A percentile compares a stretch with the other conserved stretches of the same genome.
phyloP scores from a whole-genome alignment of 2,888 invertebrate species.

The Entomobrya multifasciata region DNA sequence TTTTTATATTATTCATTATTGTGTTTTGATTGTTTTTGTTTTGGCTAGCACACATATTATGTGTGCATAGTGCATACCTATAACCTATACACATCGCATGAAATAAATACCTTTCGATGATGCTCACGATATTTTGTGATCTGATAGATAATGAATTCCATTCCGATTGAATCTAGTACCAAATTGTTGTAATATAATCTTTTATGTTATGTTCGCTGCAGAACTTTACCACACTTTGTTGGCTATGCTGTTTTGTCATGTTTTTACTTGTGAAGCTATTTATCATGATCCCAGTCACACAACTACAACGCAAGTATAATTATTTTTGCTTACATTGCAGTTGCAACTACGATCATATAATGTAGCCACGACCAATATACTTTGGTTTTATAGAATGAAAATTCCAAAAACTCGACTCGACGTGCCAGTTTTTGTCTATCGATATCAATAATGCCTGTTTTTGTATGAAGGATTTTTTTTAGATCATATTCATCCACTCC shows the following conservation, averaged over 20 bases:
- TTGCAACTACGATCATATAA: no score
- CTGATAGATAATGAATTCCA: neutral
- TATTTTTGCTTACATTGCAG: no score
- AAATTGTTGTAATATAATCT: no score
- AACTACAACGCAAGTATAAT: no score
- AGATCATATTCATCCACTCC: neutral
- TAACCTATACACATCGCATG: no score
- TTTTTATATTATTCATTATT: neutral
- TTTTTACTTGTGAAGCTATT: no score
- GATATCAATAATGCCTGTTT: slow-evolving; percentile 7
- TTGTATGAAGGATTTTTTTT: slow-evolving; percentile 10
- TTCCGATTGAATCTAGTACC: neutral
- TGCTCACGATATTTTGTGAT: neutral
- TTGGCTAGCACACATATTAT: slow-evolving; percentile 26
- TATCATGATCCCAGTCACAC: no score
- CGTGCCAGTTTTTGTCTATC: neutral
- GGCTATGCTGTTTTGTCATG: no score
- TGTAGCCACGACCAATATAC: no score
- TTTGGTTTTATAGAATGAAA: slow-evolving; percentile 19
- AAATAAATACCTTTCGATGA: neutral
- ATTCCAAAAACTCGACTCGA: slow-evolving; percentile 14
- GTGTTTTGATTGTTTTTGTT: neutral
- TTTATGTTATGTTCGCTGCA: no score
- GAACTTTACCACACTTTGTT: no score
- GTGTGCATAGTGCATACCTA: no score